Base-by-base conservation (phyloP, 2,888 invertebrate genomes). In the Ochropleura plecta region DNA sequence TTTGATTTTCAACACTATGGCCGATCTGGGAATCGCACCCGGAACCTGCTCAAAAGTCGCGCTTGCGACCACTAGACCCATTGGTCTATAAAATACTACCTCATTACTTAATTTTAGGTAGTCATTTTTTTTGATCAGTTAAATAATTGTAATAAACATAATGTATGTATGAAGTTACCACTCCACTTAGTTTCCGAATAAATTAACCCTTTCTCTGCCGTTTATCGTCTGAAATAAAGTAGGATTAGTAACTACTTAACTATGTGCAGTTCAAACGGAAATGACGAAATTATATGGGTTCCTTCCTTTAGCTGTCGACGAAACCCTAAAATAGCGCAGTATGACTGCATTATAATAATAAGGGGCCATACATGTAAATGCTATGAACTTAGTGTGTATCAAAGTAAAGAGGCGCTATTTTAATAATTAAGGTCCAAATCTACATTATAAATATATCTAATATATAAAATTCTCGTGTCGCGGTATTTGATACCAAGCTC, bases 321-420 rank as follows among this genome's bases (percentile, higher is more conserved):
- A 82, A 82, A 78, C 80, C 80, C 65, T 79, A 81, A 81, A 79
- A 79, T 79, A 79, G 82, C 65, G 42, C 77, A 76, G 55, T 65
- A 55, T 65, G 68, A 76, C 64, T 69, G 55, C 44, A 76, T 81
- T 76, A 65, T 55, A 79, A 78, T 76, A 76, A 65, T 77, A 69
- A 62, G 49, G 44, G 14, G 74, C 44, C 14, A 49, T 53, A 55
- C 55, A 20, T 46, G 12, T 44, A 20, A 44, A 20, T 10, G n/a
- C 62, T 44, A 46, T 40, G n/a, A 74, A 73, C 44, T 7, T 62
- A n/a, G 62, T 59, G 18, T 20, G 5, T 12, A 44, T 48, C 48
- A 72, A 42, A n/a, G n/a, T 30, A 40, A 55, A 49, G 46, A 51
- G 2, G n/a, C 9, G 30, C 18, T 51, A 60, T 63, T 55, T 20